Percentiles rank a stretch among this genome's conserved stretches.
These are phyloP conservation scores for Amblyjoppa fuscipennis DNA, from an alignment of 2,888 invertebrate genomes.

Conservation along the genomic window DNA sequence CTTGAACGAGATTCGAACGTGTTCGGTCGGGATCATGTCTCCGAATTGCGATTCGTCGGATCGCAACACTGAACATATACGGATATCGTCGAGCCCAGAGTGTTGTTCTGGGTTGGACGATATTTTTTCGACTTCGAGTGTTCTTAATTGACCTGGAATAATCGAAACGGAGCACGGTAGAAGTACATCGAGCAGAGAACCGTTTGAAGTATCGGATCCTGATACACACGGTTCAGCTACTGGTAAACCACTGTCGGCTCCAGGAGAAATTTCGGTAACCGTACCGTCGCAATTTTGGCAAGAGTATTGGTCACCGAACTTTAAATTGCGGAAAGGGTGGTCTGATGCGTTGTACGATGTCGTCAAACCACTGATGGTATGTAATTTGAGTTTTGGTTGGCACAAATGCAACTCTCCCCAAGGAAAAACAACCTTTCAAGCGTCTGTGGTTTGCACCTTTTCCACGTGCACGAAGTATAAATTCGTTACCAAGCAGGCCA, in stretches of 20 bases:
- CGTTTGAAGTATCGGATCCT: background rate
- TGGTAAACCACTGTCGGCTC: background rate
- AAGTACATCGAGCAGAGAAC: background rate
- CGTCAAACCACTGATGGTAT: background rate
- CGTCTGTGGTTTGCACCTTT: background rate
- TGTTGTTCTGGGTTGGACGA: background rate
- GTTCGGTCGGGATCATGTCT: too few species aligned
- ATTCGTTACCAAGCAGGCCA: background rate
- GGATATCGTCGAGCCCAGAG: too few species aligned
- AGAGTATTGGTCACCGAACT: background rate
- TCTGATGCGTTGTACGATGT: constrained; percentile 14
- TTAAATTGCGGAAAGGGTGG: background rate
- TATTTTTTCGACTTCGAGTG: background rate
- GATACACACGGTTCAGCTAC: background rate
- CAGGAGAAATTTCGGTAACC: background rate
- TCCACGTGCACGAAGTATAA: background rate
- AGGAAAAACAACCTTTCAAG: background rate
- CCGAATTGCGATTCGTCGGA: too few species aligned
- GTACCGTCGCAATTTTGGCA: background rate
- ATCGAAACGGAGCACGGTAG: background rate
- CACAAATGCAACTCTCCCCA: background rate
- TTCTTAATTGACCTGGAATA: background rate
- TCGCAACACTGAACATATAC: too few species aligned
- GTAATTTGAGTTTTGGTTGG: constrained; percentile 9
- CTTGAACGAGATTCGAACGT: too few species aligned